Conservation (phyloP, 2,113 vertebrate genomes). For the Sarotherodon lohbergeri region DNA sequence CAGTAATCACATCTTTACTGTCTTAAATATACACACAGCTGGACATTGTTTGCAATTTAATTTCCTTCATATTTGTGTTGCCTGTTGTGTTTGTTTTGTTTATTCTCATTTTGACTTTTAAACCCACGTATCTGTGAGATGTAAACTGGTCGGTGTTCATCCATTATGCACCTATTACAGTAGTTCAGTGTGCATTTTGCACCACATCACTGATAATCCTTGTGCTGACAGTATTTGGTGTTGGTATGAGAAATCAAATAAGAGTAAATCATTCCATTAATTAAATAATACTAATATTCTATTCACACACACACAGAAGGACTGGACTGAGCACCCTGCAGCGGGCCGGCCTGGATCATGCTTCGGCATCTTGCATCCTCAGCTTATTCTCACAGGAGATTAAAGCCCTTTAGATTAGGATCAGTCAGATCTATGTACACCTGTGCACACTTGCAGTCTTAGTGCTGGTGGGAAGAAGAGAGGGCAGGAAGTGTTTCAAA, state of each 20-base stretch:
- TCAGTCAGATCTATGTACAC: constrained; percentile 9
- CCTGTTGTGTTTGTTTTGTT: background rate
- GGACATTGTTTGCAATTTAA: background rate
- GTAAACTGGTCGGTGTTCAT: background rate
- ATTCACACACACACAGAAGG: background rate
- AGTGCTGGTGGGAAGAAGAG: background rate
- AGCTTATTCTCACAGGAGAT: constrained; percentile 34
- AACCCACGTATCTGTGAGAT: background rate
- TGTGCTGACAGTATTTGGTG: background rate
- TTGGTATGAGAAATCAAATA: background rate
- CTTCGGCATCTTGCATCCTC: background rate
- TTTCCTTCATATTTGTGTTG: background rate
- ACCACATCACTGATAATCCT: background rate
- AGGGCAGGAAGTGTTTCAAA: background rate
- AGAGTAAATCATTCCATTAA: background rate
- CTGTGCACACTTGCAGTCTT: background rate
- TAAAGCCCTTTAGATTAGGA: constrained; percentile 37
- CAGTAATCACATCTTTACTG: background rate
- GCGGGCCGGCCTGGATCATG: background rate
- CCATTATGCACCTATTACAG: background rate
- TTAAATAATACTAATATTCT: background rate
- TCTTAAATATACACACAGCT: background rate
- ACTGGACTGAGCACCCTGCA: background rate
- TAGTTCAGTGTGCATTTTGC: background rate
- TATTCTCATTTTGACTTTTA: background rate